These are phyloP conservation scores for Anoplius nigerrimus DNA, from an alignment of 2,888 invertebrate species.

Conservation along the genomic window DNA sequence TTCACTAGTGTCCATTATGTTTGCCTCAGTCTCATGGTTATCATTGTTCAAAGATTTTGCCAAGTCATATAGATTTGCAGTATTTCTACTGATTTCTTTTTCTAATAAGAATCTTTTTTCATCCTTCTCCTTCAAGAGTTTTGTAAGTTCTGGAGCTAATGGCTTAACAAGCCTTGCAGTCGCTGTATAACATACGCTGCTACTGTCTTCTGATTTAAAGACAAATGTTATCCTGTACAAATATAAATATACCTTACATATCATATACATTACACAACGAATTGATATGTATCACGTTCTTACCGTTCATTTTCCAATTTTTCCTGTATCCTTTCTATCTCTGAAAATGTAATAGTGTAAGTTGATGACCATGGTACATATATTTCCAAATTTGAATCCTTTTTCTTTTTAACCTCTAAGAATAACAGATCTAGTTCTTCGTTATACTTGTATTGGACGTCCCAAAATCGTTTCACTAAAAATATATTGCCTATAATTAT, in stretches of 20 bases:
- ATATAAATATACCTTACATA: slow-evolving; percentile 6
- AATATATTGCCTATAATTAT: not conserved
- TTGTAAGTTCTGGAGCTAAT: slow-evolving; percentile 58
- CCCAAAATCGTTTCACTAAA: slow-evolving; percentile 75
- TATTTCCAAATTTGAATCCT: slow-evolving; percentile 65
- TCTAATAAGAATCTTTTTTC: slow-evolving; percentile 63
- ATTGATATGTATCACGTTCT: not conserved
- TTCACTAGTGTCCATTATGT: not conserved
- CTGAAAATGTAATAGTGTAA: slow-evolving; percentile 69
- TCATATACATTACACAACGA: not conserved
- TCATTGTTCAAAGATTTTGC: slow-evolving; percentile 54
- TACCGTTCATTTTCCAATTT: slow-evolving; percentile 55
- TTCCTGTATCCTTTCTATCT: slow-evolving; percentile 75
- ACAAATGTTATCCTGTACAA: slow-evolving; percentile 67
- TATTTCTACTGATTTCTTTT: slow-evolving; percentile 65
- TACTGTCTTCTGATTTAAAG: slow-evolving; percentile 69
- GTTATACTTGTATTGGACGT: slow-evolving; percentile 75
- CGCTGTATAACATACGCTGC: slow-evolving; percentile 67
- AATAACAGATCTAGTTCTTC: slow-evolving; percentile 71
- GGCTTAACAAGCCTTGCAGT: slow-evolving; percentile 67
- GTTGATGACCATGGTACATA: slow-evolving; percentile 75
- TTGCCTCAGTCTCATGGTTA: not conserved
- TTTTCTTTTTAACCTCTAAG: slow-evolving; percentile 72
- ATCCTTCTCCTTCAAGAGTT: slow-evolving; percentile 56
- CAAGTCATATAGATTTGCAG: slow-evolving; percentile 67